Percentiles rank a stretch among this genome's conserved stretches.
These are phyloP conservation scores for Paralinhomoeus sp. DNA, from an alignment of 2,888 invertebrate species.

Conservation along the genomic window DNA sequence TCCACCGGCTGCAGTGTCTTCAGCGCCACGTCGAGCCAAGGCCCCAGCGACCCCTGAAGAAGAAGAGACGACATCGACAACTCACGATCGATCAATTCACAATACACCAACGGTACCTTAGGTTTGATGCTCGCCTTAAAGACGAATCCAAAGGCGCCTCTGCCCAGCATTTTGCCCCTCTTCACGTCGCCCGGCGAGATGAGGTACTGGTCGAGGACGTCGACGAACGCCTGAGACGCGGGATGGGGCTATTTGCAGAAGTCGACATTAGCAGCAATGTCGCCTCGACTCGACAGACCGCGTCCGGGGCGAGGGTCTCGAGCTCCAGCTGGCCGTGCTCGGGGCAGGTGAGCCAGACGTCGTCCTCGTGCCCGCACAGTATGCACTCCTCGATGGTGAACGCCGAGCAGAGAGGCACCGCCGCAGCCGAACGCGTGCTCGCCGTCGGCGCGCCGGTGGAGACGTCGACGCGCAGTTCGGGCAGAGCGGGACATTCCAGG, in stretches of 20 bases:
- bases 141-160: conserved; percentile 96
- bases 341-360: conserved; percentile 51
- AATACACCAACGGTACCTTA: conserved; percentile 8
- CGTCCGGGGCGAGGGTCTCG: conserved; percentile 68
- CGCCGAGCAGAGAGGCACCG: conserved; percentile 34
- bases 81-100: background rate
- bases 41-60: background rate
- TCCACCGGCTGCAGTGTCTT: conserved; percentile 86
- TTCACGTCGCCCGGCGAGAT: conserved; percentile 59
- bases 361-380: conserved; percentile 52
- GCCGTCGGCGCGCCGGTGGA: background rate
- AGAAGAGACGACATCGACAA: background rate
- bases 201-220: conserved; percentile 55
- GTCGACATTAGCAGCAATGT: background rate
- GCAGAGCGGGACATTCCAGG: background rate
- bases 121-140: conserved; percentile 45
- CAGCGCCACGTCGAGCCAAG: conserved; percentile 50
- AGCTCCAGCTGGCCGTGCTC: conserved; percentile 51
- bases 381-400: conserved; percentile 95
- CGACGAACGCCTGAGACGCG: conserved; percentile 43
- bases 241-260: background rate
- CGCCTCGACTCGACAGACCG: conserved; percentile 35
- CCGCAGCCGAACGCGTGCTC: background rate
- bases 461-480: too few relatives aligned
- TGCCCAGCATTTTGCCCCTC: conserved; percentile 45